These are phyloP conservation scores for Enteromius treurensis DNA, from an alignment of 2,797 vertebrate species.

Conservation along the genomic window DNA sequence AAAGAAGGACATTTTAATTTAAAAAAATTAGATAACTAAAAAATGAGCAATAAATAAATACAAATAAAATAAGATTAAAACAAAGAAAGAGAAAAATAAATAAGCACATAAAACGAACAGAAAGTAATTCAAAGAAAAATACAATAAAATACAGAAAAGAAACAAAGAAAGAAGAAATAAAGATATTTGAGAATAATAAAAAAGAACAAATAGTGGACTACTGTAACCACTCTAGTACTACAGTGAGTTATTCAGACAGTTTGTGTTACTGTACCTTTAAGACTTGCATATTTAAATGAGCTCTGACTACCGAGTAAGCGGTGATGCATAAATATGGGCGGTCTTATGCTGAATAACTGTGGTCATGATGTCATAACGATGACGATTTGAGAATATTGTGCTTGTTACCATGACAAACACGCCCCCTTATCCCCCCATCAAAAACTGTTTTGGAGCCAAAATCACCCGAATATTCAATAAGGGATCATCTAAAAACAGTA, in stretches of 20 bases:
- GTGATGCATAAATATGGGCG: neutral
- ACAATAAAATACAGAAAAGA: neutral
- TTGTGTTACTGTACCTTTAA: neutral
- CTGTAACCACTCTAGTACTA: too few species aligned
- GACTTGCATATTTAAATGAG: neutral
- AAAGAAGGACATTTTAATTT: too few species aligned
- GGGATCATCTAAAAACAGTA: neutral
- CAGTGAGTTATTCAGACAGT: neutral
- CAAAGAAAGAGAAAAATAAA: neutral
- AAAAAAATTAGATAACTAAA: too few species aligned
- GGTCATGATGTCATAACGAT: neutral
- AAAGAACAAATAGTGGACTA: neutral
- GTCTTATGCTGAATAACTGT: neutral
- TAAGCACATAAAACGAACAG: too few species aligned
- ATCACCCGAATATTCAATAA: too few species aligned
- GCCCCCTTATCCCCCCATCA: too few species aligned
- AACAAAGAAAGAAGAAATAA: neutral
- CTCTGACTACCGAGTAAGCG: neutral
- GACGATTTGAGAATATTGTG: neutral
- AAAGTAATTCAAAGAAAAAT: neutral
- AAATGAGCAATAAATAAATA: too few species aligned
- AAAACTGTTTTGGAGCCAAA: neutral
- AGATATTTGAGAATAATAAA: neutral
- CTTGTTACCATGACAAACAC: neutral
- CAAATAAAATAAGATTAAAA: neutral